Evolutionary conservation across 1,140 invertebrate species (phyloP).

Genomic region (Drosophila pruinosa): DNA sequence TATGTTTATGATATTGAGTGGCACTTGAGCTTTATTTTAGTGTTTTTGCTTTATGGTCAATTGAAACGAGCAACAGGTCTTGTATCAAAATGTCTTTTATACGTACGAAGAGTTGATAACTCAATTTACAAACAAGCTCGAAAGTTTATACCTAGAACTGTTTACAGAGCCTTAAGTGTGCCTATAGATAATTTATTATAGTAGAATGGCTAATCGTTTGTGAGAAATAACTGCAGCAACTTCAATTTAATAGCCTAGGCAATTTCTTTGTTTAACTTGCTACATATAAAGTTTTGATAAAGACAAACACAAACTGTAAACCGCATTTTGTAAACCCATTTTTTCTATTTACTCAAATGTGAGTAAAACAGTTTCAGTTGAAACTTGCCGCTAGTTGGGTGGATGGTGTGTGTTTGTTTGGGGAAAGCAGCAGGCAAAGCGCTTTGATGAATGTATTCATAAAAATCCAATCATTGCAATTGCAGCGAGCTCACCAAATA

Average conservation of each 20-base stretch:
- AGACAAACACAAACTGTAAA: slow-evolving; percentile 5
- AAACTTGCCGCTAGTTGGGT: not conserved
- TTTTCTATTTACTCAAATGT: not conserved
- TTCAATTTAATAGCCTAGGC: too few species aligned
- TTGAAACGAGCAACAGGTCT: too few species aligned
- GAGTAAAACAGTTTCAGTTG: not conserved
- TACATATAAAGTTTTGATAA: not conserved
- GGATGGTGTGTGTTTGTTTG: not conserved
- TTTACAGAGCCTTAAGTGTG: too few species aligned
- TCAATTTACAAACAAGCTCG: too few species aligned
- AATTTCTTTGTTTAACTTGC: not conserved
- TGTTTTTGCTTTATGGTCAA: too few species aligned
- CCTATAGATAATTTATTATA: too few species aligned
- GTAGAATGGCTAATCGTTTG: not conserved
- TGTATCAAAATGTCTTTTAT: too few species aligned
- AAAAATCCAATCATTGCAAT: slow-evolving; percentile 82
- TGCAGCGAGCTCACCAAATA: slow-evolving; percentile 50
- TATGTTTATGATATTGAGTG: not conserved
- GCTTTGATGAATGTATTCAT: slow-evolving; percentile 81
- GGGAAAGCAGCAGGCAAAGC: slow-evolving; percentile 27
- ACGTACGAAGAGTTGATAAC: too few species aligned
- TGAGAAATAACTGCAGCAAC: too few species aligned
- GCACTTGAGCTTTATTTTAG: too few species aligned
- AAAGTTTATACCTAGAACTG: too few species aligned
- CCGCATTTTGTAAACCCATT: not conserved